Evolutionary conservation across 2,888 invertebrate genomes (phyloP).

Genomic region (Drosophila mimetica): DNA sequence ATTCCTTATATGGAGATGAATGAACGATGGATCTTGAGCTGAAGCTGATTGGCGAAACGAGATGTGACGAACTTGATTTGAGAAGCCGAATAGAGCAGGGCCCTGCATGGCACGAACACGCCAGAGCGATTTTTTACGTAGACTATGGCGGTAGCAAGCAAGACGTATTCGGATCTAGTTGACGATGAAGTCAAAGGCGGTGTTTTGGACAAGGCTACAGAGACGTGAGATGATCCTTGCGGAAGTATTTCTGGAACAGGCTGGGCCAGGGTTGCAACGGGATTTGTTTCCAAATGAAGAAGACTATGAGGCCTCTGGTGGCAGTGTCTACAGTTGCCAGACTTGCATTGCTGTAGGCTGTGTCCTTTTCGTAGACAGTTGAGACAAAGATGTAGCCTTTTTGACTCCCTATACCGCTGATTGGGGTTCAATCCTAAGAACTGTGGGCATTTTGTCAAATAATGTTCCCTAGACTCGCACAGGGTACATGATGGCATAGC

Average conservation of each 20-base stretch:
- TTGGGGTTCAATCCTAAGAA: not conserved
- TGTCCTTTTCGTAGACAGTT: slow-evolving; percentile 9
- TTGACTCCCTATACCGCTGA: not conserved
- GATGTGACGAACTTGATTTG: slow-evolving; percentile 8
- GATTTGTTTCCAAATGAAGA: slow-evolving; percentile 1
- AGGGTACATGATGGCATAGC: not conserved
- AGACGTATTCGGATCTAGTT: slow-evolving; percentile 3
- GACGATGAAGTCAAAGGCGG: not conserved
- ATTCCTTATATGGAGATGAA: not conserved
- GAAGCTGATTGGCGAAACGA: slow-evolving; percentile 4
- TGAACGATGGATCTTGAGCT: not conserved
- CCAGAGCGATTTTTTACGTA: slow-evolving; percentile 3
- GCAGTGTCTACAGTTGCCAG: slow-evolving; percentile 5
- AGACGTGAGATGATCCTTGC: not conserved
- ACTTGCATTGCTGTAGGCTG: not conserved
- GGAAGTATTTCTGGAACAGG: not conserved
- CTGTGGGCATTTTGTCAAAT: slow-evolving; percentile 4
- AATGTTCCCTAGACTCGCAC: slow-evolving; percentile 1
- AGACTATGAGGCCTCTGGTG: not conserved
- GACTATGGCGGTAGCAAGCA: slow-evolving; percentile 4
- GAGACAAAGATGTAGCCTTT: slow-evolving; percentile 6
- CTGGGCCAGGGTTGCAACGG: not conserved
- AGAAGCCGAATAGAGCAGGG: slow-evolving; percentile 2
- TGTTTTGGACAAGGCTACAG: not conserved
- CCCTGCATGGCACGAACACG: not conserved